These are phyloP conservation scores for Pangasianodon gigas DNA, from an alignment of 2,113 vertebrate genomes.

Conservation along the genomic window DNA sequence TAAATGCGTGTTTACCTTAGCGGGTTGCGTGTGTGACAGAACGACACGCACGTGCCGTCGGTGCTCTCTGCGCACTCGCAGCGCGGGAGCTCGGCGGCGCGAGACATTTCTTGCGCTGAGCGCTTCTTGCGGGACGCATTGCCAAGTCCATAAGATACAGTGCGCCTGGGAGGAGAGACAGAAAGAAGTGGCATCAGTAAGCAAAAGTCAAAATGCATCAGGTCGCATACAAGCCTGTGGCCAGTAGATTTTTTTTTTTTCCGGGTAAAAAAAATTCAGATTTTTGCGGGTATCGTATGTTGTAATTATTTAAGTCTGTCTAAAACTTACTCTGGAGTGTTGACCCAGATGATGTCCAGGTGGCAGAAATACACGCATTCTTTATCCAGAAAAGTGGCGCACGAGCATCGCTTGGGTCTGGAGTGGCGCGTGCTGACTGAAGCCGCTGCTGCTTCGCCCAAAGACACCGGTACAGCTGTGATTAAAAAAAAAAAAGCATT, in stretches of 20 bases:
- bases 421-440: slow-evolving; percentile 61
- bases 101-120: slow-evolving; percentile 69
- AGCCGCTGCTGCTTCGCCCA: slow-evolving; percentile 24
- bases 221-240: not conserved
- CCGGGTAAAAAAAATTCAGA: not conserved
- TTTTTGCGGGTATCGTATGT: not conserved
- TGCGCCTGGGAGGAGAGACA: slow-evolving; percentile 73
- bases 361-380: slow-evolving; percentile 99
- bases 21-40: slow-evolving; percentile 74
- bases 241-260: not conserved
- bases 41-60: slow-evolving; percentile 82
- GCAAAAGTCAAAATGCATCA: not conserved
- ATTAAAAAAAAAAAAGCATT: not conserved
- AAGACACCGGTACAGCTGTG: slow-evolving; percentile 57
- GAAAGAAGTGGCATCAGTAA: not conserved
- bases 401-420: slow-evolving; percentile 90
- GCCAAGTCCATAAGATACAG: slow-evolving; percentile 91
- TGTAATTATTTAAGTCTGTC: not conserved
- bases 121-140: slow-evolving; percentile 81
- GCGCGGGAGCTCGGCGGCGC: slow-evolving; percentile 61
- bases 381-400: slow-evolving; percentile 88
- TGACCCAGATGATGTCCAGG: slow-evolving; percentile 98
- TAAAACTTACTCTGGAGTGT: slow-evolving; percentile 91
- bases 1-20: slow-evolving; percentile 54
- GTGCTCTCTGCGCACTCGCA: slow-evolving; percentile 78